Conservation (phyloP, 2,888 invertebrate genomes). For the Celastrina argiolus region DNA sequence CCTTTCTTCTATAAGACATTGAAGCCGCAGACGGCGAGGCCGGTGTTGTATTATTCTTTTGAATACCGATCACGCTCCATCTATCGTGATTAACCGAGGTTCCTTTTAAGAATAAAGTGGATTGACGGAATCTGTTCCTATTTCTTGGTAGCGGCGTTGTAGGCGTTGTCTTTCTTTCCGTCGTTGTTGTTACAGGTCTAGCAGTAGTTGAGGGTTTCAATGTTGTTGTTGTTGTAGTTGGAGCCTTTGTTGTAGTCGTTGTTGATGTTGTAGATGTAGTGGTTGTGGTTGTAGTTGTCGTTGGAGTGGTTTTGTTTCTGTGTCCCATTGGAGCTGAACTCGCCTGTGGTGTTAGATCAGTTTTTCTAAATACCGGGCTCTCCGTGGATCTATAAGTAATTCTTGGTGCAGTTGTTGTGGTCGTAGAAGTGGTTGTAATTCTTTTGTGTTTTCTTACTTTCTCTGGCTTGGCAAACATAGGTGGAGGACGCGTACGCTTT, state of each 20-base stretch:
- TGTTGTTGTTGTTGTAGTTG: slow-evolving; percentile 36
- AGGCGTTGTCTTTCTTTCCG: slow-evolving; percentile 23
- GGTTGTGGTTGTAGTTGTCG: slow-evolving; percentile 36
- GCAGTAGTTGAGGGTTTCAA: slow-evolving; percentile 18
- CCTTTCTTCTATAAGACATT: slow-evolving; percentile 54
- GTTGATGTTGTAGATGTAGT: slow-evolving; percentile 30
- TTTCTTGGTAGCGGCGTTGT: slow-evolving; percentile 45
- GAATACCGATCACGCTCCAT: slow-evolving; percentile 47
- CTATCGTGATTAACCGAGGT: slow-evolving; percentile 70
- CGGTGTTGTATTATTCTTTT: slow-evolving; percentile 41
- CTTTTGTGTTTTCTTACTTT: slow-evolving; percentile 65
- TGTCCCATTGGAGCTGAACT: slow-evolving; percentile 52
- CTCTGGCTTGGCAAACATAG: slow-evolving; percentile 53
- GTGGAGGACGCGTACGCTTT: slow-evolving; percentile 39
- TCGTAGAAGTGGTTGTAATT: slow-evolving; percentile 48
- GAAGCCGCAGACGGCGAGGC: slow-evolving; percentile 33
- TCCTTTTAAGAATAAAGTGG: slow-evolving; percentile 62
- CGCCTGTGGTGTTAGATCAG: slow-evolving; percentile 58
- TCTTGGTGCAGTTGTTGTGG: slow-evolving; percentile 44
- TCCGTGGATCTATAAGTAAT: slow-evolving; percentile 38
- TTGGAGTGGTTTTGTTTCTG: slow-evolving; percentile 41
- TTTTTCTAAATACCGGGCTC: slow-evolving; percentile 45
- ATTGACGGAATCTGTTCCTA: slow-evolving; percentile 63
- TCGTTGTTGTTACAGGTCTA: slow-evolving; percentile 25
- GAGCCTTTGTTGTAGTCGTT: slow-evolving; percentile 39